These are phyloP conservation scores for Holocentrus rufus DNA, from an alignment of 2,797 vertebrate species.

Conservation along the genomic window DNA sequence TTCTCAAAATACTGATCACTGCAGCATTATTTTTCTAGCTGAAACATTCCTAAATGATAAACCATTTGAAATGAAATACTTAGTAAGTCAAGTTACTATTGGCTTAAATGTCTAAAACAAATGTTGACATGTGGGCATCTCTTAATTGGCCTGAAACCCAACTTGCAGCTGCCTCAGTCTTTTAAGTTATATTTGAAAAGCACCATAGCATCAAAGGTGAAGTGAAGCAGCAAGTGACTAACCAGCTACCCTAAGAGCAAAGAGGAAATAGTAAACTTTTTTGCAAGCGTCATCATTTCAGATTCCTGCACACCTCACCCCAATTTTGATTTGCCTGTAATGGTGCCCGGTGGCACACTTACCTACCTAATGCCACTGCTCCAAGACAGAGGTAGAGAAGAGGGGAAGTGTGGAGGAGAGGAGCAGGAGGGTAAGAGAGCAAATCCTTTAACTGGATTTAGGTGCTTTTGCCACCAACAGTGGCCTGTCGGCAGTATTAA, in stretches of 20 bases:
- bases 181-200: slow-evolving; percentile 35
- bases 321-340: slow-evolving; percentile 68
- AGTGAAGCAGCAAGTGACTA: slow-evolving; percentile 56
- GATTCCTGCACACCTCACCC: slow-evolving; percentile 62
- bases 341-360: slow-evolving; percentile 64
- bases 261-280: slow-evolving; percentile 51
- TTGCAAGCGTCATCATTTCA: slow-evolving; percentile 69
- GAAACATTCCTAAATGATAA: not conserved
- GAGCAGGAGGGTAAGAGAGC: slow-evolving; percentile 57
- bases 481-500: slow-evolving; percentile 70
- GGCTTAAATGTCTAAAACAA: not conserved
- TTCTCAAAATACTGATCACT: too few relatives aligned
- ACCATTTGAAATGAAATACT: not conserved
- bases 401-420: slow-evolving; percentile 44
- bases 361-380: slow-evolving; percentile 65
- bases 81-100: not conserved
- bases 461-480: slow-evolving; percentile 65
- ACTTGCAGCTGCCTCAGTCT: slow-evolving; percentile 24
- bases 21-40: not conserved
- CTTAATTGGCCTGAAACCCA: slow-evolving; percentile 6
- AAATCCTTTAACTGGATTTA: slow-evolving; percentile 87
- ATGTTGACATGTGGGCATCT: not conserved
- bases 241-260: slow-evolving; percentile 45
- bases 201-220: slow-evolving; percentile 47
- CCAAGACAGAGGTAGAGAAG: slow-evolving; percentile 54